phyloP scores from a whole-genome alignment of 30 jellyfish, hydroid and myxozoan genomes.

The Pseudorhiza aurosa region DNA sequence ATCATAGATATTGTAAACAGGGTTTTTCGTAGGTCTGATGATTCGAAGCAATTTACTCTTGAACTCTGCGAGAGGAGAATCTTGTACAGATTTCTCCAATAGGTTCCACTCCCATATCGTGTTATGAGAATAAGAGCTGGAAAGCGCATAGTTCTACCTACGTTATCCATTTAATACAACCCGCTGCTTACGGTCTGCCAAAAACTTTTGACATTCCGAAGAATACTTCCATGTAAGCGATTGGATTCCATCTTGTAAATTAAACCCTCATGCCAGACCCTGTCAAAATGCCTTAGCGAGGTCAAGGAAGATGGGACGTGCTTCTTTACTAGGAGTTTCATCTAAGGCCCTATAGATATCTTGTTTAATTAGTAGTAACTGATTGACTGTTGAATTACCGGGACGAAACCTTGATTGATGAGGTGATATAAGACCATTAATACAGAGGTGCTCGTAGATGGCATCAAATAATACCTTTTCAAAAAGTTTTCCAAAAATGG shows the following conservation, averaged over 20 bases:
- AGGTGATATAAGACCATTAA: slow-evolving; percentile 33
- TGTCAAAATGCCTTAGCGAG: slow-evolving; percentile 61
- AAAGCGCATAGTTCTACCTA: slow-evolving; percentile 1
- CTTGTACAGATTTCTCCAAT: slow-evolving; percentile 16
- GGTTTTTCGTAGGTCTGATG: slow-evolving; percentile 42
- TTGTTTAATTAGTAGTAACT: slow-evolving; percentile 39
- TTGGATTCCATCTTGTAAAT: slow-evolving; percentile 26
- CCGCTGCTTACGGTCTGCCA: slow-evolving; percentile 54
- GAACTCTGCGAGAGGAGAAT: slow-evolving; percentile 27
- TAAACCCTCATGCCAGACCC: slow-evolving; percentile 58
- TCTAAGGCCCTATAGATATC: slow-evolving; percentile 43
- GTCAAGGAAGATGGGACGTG: slow-evolving; percentile 59
- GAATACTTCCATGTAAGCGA: slow-evolving; percentile 40
- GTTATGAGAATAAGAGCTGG: slow-evolving; percentile 39
- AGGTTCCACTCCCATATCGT: slow-evolving; percentile 36
- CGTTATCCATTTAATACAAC: slow-evolving; percentile 51
- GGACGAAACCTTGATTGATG: slow-evolving; percentile 61
- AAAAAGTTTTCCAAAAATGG: slow-evolving; percentile 42
- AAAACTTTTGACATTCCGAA: slow-evolving; percentile 35
- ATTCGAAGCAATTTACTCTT: slow-evolving; percentile 18
- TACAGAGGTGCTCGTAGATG: slow-evolving; percentile 55
- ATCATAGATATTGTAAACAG: slow-evolving; percentile 19
- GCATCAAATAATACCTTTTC: slow-evolving; percentile 51
- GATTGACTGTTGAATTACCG: slow-evolving; percentile 37
- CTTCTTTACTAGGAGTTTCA: slow-evolving; percentile 33